phyloP scores from a whole-genome alignment of 2,113 vertebrate genomes.

The Phrynocephalus versicolor region DNA sequence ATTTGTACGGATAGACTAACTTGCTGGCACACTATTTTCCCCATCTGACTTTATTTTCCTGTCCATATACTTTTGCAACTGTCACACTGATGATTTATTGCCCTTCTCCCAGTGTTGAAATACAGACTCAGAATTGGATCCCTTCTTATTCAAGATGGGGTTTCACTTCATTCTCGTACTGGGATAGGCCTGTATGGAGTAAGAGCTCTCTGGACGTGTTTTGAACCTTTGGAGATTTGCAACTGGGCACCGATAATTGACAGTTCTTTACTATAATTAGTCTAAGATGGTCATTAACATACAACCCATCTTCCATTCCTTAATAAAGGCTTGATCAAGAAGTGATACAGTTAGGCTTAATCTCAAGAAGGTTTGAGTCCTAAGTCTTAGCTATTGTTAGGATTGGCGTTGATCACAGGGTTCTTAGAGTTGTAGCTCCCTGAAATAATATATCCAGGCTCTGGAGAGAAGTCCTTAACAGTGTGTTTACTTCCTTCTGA shows the following conservation, averaged over 20 bases:
- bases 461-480: neutral
- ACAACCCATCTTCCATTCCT: neutral
- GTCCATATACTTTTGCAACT: conserved; percentile 2
- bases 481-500: neutral
- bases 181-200: neutral
- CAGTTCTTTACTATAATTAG: conserved; percentile 7
- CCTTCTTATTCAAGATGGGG: neutral
- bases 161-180: neutral
- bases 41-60: no score
- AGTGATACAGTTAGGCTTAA: neutral
- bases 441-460: neutral
- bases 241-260: neutral
- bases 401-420: no score
- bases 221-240: neutral
- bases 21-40: conserved; percentile 17
- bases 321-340: neutral
- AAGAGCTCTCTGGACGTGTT: neutral
- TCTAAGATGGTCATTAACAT: conserved; percentile 4
- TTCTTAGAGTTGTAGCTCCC: no score
- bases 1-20: conserved; percentile 27
- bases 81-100: neutral
- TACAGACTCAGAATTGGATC: neutral
- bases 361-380: neutral
- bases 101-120: neutral
- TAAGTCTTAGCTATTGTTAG: neutral